phyloP scores from a whole-genome alignment of 2,888 invertebrate species.

The Heteromyza rotundicornis region DNA sequence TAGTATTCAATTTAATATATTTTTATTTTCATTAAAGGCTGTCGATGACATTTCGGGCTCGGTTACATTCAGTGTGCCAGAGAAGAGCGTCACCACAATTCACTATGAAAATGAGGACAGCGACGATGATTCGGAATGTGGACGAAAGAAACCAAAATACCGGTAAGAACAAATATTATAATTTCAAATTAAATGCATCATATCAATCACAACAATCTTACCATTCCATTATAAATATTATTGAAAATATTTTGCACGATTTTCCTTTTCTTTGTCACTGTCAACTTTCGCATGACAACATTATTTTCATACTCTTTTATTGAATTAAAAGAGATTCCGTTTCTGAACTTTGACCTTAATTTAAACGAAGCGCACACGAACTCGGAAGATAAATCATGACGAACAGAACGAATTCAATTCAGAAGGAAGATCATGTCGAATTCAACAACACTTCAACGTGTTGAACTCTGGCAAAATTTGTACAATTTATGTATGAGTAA shows the following conservation, averaged over 20 bases:
- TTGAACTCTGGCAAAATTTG: no score
- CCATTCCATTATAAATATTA: no score
- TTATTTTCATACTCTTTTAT: not conserved
- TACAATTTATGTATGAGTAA: no score
- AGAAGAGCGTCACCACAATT: constrained; percentile 40
- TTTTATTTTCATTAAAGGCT: constrained; percentile 35
- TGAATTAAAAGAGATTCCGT: not conserved
- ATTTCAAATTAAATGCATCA: no score
- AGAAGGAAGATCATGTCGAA: no score
- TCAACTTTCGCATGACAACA: not conserved
- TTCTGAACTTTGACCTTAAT: not conserved
- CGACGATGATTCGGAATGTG: constrained; percentile 45
- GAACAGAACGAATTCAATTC: no score
- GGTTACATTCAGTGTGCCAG: constrained; percentile 41
- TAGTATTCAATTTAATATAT: not conserved
- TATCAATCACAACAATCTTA: no score
- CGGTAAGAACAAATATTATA: no score
- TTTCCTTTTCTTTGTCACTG: not conserved
- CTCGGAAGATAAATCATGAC: no score
- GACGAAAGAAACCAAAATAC: constrained; percentile 40
- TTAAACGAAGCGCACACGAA: not conserved
- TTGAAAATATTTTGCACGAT: no score
- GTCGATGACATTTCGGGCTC: constrained; percentile 46
- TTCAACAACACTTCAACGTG: no score
- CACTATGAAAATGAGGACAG: constrained; percentile 40